Evolutionary conservation across 2,113 vertebrate genomes (phyloP).

Genomic region (Peromyscus maniculatus): DNA sequence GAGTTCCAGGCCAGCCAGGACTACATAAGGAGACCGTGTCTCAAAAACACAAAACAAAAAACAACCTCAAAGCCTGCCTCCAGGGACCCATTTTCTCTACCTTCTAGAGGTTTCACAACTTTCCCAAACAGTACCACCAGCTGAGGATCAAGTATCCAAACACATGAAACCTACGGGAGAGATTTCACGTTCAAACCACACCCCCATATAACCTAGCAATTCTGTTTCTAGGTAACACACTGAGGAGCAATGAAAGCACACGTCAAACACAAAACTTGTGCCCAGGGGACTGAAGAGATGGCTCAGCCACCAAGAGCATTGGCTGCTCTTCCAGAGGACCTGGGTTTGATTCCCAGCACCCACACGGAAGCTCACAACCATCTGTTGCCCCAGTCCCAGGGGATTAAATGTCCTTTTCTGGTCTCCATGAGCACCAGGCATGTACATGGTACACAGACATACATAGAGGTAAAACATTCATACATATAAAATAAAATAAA

Average conservation of each 20-base stretch:
- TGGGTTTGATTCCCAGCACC: background rate
- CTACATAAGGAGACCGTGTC: background rate
- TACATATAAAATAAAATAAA: background rate
- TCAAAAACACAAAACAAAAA: background rate
- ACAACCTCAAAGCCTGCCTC: background rate
- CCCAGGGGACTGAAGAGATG: background rate
- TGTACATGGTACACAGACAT: background rate
- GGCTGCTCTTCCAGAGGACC: background rate
- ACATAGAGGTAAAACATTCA: background rate
- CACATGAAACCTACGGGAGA: background rate
- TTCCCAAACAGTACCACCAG: background rate
- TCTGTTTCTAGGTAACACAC: background rate
- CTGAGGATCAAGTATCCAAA: background rate
- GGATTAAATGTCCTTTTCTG: background rate
- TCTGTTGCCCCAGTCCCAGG: background rate
- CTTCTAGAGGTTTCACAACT: background rate
- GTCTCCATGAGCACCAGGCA: background rate
- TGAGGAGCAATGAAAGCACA: conserved; percentile 58
- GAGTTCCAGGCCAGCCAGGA: background rate
- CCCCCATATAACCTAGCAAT: background rate
- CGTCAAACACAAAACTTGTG: background rate
- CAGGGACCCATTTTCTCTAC: background rate
- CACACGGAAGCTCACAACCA: background rate
- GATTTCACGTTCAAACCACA: background rate
- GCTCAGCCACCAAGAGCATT: background rate